A percentile compares a stretch with the other conserved stretches of the same genome.
These are phyloP conservation scores for Lasioglossum oenotherae DNA, from an alignment of 2,888 invertebrate species.

Conservation along the genomic window DNA sequence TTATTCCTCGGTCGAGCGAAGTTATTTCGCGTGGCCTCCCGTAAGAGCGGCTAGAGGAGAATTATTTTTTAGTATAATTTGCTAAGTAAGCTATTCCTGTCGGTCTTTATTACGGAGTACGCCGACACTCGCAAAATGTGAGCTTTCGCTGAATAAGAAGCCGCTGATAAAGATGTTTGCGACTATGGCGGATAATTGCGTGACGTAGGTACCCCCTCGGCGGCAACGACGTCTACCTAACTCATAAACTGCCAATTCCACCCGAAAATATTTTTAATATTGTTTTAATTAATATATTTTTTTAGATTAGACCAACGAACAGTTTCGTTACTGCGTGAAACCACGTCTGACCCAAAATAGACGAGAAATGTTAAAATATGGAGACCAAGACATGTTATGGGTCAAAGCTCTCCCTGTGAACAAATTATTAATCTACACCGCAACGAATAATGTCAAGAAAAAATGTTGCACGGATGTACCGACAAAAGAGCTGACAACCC, in stretches of 20 bases:
- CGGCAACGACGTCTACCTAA: not conserved
- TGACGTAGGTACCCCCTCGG: not conserved
- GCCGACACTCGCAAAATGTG: constrained; percentile 41
- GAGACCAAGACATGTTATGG: not conserved
- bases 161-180: constrained; percentile 48
- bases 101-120: constrained; percentile 38
- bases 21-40: constrained; percentile 20
- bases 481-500: not conserved
- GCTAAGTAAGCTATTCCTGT: constrained; percentile 20
- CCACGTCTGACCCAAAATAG: not conserved
- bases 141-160: constrained; percentile 27
- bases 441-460: not conserved
- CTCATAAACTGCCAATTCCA: not conserved
- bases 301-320: not conserved
- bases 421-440: not conserved
- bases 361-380: not conserved
- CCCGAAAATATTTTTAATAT: not conserved
- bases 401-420: no score
- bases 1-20: constrained; percentile 22
- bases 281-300: not conserved
- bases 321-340: not conserved
- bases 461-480: not conserved
- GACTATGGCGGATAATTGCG: constrained; percentile 16
- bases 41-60: not conserved
- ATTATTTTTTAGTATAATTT: constrained; percentile 44